These are phyloP conservation scores for Astyanax mexicanus DNA, from an alignment of 2,797 vertebrate species.

Conservation along the genomic window DNA sequence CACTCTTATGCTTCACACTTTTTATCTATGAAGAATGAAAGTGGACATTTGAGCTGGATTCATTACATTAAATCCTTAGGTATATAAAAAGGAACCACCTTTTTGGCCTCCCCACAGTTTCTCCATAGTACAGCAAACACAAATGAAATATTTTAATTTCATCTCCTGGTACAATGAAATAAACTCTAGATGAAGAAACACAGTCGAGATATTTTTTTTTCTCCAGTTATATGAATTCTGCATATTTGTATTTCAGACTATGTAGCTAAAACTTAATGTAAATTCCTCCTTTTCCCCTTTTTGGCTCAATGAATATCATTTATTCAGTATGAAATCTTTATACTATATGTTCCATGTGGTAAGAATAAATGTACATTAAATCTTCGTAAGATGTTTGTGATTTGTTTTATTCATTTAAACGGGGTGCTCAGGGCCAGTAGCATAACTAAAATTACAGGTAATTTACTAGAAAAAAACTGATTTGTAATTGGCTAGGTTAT, in stretches of 20 bases:
- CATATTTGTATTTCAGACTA: conserved; percentile 99
- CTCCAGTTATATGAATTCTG: conserved; percentile 97
- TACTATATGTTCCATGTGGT: conserved; percentile 99
- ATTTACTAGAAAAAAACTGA: no score
- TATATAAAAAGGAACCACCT: conserved; percentile 72
- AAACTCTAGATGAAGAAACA: conserved; percentile 94
- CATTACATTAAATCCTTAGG: conserved; percentile 72
- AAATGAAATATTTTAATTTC: conserved; percentile 72
- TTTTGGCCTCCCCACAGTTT: conserved; percentile 73
- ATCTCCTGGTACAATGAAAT: conserved; percentile 83
- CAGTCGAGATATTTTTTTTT: conserved; percentile 94
- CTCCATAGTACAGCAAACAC: conserved; percentile 76
- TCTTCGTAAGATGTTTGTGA: conserved; percentile 99
- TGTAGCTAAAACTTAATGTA: conserved; percentile 99
- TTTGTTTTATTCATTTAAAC: conserved; percentile 80
- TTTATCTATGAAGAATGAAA: conserved; percentile 78
- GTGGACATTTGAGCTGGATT: conserved; percentile 84
- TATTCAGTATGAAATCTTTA: conserved; percentile 99
- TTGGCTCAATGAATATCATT: conserved; percentile 99
- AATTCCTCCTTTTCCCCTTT: conserved; percentile 99
- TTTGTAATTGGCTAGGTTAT: no score
- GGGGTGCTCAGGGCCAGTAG: not conserved
- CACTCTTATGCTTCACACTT: conserved; percentile 82
- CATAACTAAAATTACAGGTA: no score
- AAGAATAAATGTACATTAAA: conserved; percentile 99